A percentile compares a stretch with the other conserved stretches of the same genome.
These are phyloP conservation scores for Invenusta paracnida DNA, from an alignment of 2,888 invertebrate genomes.

Conservation along the genomic window DNA sequence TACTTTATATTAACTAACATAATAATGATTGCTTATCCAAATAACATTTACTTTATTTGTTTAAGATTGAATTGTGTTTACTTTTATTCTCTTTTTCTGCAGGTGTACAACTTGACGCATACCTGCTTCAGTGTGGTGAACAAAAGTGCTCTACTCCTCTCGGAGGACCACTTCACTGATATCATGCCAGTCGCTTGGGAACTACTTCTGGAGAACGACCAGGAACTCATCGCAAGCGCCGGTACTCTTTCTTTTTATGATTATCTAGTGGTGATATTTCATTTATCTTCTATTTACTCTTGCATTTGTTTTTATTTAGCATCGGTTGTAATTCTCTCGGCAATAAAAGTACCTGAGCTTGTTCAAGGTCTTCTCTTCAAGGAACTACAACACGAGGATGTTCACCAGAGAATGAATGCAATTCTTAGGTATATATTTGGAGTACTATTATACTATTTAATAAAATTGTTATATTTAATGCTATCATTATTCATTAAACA, in stretches of 20 bases:
- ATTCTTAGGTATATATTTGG: slow-evolving; percentile 72
- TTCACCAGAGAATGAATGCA: slow-evolving; percentile 75
- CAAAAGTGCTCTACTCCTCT: slow-evolving; percentile 32
- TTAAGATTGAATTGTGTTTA: no score
- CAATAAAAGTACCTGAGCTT: slow-evolving; percentile 82
- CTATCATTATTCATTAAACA: no score
- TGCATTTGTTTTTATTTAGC: slow-evolving; percentile 74
- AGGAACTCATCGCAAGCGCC: slow-evolving; percentile 63
- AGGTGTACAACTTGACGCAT: slow-evolving; percentile 37
- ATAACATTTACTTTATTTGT: no score
- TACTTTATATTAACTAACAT: no score
- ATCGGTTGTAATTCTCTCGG: slow-evolving; percentile 82
- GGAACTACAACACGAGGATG: slow-evolving; percentile 77
- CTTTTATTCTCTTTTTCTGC: no score
- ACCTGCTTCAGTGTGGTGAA: slow-evolving; percentile 36
- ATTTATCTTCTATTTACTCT: slow-evolving; percentile 39
- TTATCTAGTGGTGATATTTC: not conserved
- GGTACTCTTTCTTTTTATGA: slow-evolving; percentile 52
- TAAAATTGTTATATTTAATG: no score
- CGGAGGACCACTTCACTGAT: slow-evolving; percentile 70
- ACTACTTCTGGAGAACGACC: slow-evolving; percentile 80
- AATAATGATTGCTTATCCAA: no score
- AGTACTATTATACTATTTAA: no score
- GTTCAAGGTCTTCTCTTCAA: slow-evolving; percentile 82
- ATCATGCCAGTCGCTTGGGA: slow-evolving; percentile 91